Evolutionary conservation across 2,888 invertebrate species (phyloP).

Genomic region (Drosophila kanekoi): DNA sequence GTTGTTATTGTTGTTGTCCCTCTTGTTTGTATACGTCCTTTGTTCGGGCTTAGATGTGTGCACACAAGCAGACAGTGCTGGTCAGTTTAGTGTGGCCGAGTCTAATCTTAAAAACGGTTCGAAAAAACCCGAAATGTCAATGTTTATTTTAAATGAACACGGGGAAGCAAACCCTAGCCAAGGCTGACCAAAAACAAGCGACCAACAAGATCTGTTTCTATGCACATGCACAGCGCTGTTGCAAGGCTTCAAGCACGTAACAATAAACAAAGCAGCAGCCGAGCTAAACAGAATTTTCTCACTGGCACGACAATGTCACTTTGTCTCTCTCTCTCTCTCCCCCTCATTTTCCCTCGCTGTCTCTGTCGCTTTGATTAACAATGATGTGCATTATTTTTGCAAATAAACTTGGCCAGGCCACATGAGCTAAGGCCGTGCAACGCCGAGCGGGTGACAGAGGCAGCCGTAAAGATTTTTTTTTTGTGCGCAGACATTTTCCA

Average conservation of each 20-base stretch:
- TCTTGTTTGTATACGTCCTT: constrained; percentile 56
- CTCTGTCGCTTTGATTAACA: constrained; percentile 69
- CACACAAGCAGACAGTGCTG: constrained; percentile 31
- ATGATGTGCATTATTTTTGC: constrained; percentile 80
- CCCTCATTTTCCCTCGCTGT: background rate
- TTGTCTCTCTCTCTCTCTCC: background rate
- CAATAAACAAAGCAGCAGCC: constrained; percentile 48
- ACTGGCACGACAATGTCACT: constrained; percentile 47
- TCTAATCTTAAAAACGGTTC: background rate
- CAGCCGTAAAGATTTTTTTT: constrained; percentile 14
- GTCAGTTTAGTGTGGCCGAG: constrained; percentile 7
- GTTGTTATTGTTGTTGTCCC: constrained; percentile 25
- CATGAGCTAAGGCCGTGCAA: background rate
- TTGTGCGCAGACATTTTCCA: constrained; percentile 56
- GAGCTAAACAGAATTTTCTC: constrained; percentile 51
- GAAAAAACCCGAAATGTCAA: background rate
- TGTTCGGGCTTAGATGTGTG: constrained; percentile 39
- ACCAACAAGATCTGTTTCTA: constrained; percentile 7
- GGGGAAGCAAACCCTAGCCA: background rate
- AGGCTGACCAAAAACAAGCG: background rate
- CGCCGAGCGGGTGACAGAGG: background rate
- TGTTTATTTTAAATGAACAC: background rate
- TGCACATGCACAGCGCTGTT: constrained; percentile 21
- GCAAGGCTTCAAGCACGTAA: constrained; percentile 39
- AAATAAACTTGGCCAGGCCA: constrained; percentile 60